Evolutionary conservation across 2,113 vertebrate genomes (phyloP), one percentile per base, ranked within the genome.

Genomic region (Aptenodytes patagonicus): DNA sequence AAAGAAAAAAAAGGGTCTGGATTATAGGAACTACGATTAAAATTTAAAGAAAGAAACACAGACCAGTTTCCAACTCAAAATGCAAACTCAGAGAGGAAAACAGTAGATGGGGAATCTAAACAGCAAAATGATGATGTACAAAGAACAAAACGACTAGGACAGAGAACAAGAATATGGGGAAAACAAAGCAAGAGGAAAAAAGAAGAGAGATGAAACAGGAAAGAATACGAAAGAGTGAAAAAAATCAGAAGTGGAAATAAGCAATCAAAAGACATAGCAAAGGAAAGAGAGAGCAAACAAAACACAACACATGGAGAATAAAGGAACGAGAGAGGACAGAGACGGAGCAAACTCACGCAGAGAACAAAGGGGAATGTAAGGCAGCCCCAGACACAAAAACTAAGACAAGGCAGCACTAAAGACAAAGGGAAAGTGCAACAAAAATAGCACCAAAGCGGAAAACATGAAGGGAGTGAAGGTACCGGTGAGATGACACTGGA

Each of bases 261-360:
- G 58, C 47, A 91, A 91, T 88, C 62, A 90, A 93, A 96, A 87
- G 69, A 77, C 88, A 68, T 15, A 60, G 71, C 46, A 83, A 71
- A 75, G 32, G 54, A 42, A 96, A 83, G 85, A 77, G 65, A 82
- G 34, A 16, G 42, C 76, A 86, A 95, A 86, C 60, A 86, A 80
- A 89, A 87, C 58, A 69, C 91, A 96, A 75, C 13, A 69, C 31
- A 13, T 1, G 7, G 89, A 90, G 78, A 95, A 94, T 40, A 92
- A 89, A 96, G 75, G 69, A 64, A 65, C 0, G 4, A 57, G 85
- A 65, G 75, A 84, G 32, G 68, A 40, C 29, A 82, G 71, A 54
- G 71, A 73, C 3, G 26, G 78, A 87, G 40, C 80, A 78, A 90
- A 86, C n/a, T 47, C 83, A 38, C 3, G 13, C 82, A 36, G 93